Evolutionary conservation across 2,113 vertebrate species (phyloP).

Genomic region (Hippocampus barbouri): DNA sequence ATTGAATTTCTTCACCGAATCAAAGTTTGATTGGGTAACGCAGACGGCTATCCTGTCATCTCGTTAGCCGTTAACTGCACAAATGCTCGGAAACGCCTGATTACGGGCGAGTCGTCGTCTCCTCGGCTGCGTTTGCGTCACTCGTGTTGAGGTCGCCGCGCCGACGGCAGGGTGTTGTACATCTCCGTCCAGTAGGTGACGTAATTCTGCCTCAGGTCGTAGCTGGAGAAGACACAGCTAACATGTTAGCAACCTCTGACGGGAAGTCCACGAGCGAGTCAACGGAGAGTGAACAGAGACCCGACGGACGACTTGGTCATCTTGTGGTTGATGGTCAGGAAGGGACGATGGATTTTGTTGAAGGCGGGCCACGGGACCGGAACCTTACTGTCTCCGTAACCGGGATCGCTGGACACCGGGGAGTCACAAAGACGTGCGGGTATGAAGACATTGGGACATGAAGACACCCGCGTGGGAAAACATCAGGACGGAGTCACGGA

Average conservation of each 20-base stretch:
- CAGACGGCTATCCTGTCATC: too few species aligned
- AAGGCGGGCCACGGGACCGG: conserved; percentile 74
- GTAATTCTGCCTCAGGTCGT: conserved; percentile 39
- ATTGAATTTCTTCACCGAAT: too few species aligned
- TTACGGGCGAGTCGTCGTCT: not conserved
- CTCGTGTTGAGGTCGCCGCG: not conserved
- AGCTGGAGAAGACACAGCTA: conserved; percentile 23
- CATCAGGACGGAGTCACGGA: too few species aligned
- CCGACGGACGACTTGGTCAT: conserved; percentile 64
- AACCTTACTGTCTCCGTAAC: conserved; percentile 58
- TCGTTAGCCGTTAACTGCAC: too few species aligned
- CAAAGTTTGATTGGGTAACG: too few species aligned
- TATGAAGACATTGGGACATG: not conserved
- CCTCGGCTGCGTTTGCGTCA: not conserved
- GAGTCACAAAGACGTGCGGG: not conserved
- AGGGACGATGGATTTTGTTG: conserved; percentile 16
- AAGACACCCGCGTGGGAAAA: not conserved
- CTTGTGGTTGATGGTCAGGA: conserved; percentile 75
- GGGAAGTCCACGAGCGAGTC: not conserved
- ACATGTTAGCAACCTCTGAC: not conserved
- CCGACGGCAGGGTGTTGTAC: conserved; percentile 36
- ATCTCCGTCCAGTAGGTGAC: conserved; percentile 46
- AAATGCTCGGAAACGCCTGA: too few species aligned
- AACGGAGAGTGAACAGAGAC: conserved; percentile 11
- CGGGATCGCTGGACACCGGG: conserved; percentile 73